Evolutionary conservation across 2,888 invertebrate genomes (phyloP).

Genomic region (Apodemia duryi): DNA sequence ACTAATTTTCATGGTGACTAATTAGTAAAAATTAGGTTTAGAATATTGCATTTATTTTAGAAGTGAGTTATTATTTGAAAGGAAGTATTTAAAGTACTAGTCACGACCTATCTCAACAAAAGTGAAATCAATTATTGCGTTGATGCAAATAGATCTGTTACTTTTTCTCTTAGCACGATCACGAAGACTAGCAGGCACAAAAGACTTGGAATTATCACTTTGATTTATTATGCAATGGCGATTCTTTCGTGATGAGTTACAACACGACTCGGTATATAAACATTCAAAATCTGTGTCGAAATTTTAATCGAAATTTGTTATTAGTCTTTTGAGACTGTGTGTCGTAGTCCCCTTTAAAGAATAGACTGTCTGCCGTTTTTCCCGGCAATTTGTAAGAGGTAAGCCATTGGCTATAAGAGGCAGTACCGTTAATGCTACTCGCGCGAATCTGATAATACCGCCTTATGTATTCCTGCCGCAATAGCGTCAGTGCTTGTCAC

Average conservation of each 20-base stretch:
- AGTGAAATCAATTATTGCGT: constrained; percentile 40
- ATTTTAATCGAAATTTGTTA: background rate
- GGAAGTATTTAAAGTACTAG: background rate
- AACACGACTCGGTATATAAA: background rate
- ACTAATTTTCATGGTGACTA: no score
- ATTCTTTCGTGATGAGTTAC: background rate
- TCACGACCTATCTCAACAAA: constrained; percentile 28
- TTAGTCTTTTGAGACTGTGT: no score
- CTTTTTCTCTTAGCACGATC: constrained; percentile 15
- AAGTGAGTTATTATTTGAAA: background rate
- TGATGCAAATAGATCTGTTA: constrained; percentile 31
- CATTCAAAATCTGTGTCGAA: background rate
- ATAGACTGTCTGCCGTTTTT: no score
- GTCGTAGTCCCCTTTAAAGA: no score
- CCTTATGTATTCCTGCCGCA: no score
- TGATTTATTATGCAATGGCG: constrained; percentile 11
- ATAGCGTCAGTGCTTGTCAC: no score
- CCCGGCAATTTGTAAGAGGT: no score
- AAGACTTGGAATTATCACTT: constrained; percentile 11
- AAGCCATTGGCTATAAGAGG: no score
- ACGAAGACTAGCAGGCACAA: background rate
- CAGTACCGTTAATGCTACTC: no score
- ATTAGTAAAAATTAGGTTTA: no score
- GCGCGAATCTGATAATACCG: no score
- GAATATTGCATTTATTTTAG: no score